phyloP scores from a whole-genome alignment of 2,888 invertebrate species.

The Rosalia funebris region DNA sequence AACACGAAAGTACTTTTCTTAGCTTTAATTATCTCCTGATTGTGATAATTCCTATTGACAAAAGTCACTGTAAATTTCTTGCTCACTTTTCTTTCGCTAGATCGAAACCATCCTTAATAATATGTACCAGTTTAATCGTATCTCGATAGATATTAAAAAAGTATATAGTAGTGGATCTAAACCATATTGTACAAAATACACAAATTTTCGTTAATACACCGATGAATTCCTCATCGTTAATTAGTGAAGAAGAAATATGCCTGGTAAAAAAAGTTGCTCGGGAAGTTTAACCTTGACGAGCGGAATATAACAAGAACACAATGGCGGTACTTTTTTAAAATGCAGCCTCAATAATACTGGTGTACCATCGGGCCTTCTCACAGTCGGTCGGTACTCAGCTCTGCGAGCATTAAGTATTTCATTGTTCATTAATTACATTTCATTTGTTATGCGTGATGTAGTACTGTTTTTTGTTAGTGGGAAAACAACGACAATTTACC shows the following conservation, averaged over 20 bases:
- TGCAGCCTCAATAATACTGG: conserved; percentile 14
- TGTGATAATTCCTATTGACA: too few relatives aligned
- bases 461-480: background rate
- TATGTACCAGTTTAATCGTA: too few relatives aligned
- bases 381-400: conserved; percentile 17
- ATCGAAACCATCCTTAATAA: too few relatives aligned
- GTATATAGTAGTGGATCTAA: too few relatives aligned
- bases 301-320: conserved; percentile 43
- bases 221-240: conserved; percentile 45
- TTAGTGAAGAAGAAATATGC: conserved; percentile 50
- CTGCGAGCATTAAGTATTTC: conserved; percentile 18
- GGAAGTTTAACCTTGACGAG: conserved; percentile 38
- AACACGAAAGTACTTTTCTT: too few relatives aligned
- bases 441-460: background rate
- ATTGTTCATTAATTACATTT: conserved; percentile 14
- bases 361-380: conserved; percentile 16
- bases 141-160: too few relatives aligned
- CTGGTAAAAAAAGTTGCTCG: conserved; percentile 41
- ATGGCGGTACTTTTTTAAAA: conserved; percentile 28
- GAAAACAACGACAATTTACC: too few relatives aligned
- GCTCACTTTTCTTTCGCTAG: too few relatives aligned
- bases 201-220: too few relatives aligned
- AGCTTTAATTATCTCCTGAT: too few relatives aligned
- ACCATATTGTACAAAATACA: too few relatives aligned
- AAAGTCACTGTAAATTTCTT: too few relatives aligned